Conservation (phyloP, 2,888 invertebrate species). For the Pediacus dermestoides region DNA sequence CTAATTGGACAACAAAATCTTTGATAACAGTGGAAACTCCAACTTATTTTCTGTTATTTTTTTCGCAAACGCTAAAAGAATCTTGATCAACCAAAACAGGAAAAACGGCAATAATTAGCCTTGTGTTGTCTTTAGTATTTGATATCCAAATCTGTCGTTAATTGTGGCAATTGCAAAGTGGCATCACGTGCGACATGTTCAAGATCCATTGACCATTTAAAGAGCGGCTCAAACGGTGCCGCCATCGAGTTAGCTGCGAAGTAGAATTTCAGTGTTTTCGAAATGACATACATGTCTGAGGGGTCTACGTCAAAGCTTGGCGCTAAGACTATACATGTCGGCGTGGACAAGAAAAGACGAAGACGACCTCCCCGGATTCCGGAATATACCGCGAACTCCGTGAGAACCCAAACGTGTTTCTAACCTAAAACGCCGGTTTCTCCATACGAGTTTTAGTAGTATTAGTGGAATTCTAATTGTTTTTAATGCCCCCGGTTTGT, state of each 20-base stretch:
- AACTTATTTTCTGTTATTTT: too few relatives aligned
- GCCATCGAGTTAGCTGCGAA: slow-evolving; percentile 21
- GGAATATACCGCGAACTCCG: slow-evolving; percentile 29
- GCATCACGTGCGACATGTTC: slow-evolving; percentile 22
- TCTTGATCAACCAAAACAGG: too few relatives aligned
- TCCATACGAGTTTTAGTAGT: slow-evolving; percentile 5
- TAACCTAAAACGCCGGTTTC: slow-evolving; percentile 21
- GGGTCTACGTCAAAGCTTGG: slow-evolving; percentile 17
- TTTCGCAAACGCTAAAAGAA: too few relatives aligned
- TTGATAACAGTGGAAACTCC: too few relatives aligned
- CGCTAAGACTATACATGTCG: slow-evolving; percentile 21
- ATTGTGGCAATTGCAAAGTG: slow-evolving; percentile 16
- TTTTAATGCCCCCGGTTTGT: slow-evolving; percentile 1
- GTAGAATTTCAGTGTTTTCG: slow-evolving; percentile 26
- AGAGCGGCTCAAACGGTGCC: slow-evolving; percentile 24
- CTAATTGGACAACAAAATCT: too few relatives aligned
- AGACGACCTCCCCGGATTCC: slow-evolving; percentile 26
- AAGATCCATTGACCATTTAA: slow-evolving; percentile 18
- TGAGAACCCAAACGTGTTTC: slow-evolving; percentile 31
- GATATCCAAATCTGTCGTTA: too few relatives aligned
- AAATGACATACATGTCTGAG: slow-evolving; percentile 17
- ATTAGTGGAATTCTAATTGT: slow-evolving; percentile 10
- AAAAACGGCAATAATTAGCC: too few relatives aligned
- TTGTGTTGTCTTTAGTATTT: too few relatives aligned
- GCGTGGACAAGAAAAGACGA: slow-evolving; percentile 19